Percentiles rank a stretch among this genome's conserved stretches.
phyloP scores from a whole-genome alignment of 2,888 invertebrate species.

The Troglohyphantes excavatus region DNA sequence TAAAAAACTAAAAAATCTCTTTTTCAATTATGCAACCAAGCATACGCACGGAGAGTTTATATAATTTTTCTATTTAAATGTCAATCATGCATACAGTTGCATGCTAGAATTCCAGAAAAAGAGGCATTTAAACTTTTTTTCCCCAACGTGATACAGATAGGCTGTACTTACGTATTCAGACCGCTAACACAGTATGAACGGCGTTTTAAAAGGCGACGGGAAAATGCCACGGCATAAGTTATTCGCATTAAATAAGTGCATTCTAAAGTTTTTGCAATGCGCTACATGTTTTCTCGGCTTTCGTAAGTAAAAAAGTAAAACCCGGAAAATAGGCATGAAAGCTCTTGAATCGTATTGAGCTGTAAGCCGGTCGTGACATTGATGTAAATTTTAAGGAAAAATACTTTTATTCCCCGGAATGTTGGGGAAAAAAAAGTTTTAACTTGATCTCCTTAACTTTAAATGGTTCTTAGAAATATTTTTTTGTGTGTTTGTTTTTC shows the following conservation, averaged over 20 bases:
- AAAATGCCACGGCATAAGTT: conserved; percentile 57
- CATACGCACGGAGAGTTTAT: no score
- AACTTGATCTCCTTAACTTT: conserved; percentile 50
- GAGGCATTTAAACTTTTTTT: background rate
- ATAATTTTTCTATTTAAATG: background rate
- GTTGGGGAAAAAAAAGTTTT: conserved; percentile 32
- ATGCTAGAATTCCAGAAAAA: background rate
- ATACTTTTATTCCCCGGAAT: conserved; percentile 8
- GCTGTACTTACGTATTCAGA: conserved; percentile 53
- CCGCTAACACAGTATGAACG: conserved; percentile 34
- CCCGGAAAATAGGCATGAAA: conserved; percentile 42
- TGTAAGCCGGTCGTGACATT: conserved; percentile 57
- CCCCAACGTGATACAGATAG: background rate
- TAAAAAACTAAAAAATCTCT: no score
- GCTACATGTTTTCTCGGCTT: conserved; percentile 41
- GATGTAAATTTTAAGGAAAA: conserved; percentile 49
- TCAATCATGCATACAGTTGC: conserved; percentile 35
- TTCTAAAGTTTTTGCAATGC: conserved; percentile 60
- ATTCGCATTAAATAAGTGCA: conserved; percentile 67
- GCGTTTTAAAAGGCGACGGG: conserved; percentile 16
- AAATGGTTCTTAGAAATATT: conserved; percentile 55
- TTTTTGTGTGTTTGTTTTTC: conserved; percentile 36
- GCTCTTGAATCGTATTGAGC: conserved; percentile 64
- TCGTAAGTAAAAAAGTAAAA: background rate
- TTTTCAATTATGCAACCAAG: no score